These are phyloP conservation scores for Triops longicaudatus DNA, from an alignment of 1,140 invertebrate genomes.

Conservation along the genomic window DNA sequence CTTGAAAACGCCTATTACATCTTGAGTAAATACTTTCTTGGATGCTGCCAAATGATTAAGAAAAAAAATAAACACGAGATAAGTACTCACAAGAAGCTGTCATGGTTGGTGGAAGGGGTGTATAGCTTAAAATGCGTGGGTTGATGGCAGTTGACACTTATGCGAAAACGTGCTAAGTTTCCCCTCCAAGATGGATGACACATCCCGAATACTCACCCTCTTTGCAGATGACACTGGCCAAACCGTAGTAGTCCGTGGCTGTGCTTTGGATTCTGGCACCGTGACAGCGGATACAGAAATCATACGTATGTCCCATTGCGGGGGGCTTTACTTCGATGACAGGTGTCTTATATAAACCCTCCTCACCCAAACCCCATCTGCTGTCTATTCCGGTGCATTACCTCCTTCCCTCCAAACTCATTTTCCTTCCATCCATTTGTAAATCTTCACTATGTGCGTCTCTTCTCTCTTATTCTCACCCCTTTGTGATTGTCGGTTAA, in stretches of 20 bases:
- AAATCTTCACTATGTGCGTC: neutral
- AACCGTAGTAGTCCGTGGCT: constrained; percentile 70
- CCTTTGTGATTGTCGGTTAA: neutral
- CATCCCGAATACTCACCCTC: constrained; percentile 17
- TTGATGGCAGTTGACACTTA: neutral
- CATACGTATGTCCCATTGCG: constrained; percentile 87
- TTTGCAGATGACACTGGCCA: constrained; percentile 63
- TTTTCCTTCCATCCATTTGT: neutral
- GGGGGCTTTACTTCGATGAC: constrained; percentile 76
- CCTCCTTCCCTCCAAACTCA: too few species aligned
- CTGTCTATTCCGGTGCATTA: neutral
- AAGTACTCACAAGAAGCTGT: too few species aligned
- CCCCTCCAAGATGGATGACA: constrained; percentile 5
- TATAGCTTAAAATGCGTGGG: neutral
- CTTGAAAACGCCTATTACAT: too few species aligned
- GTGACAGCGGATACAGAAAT: constrained; percentile 87
- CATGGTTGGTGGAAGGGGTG: too few species aligned
- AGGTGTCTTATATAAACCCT: constrained; percentile 47
- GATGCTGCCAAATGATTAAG: neutral
- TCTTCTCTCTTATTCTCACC: neutral
- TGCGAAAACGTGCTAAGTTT: neutral
- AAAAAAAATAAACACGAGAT: neutral
- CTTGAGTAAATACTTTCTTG: neutral
- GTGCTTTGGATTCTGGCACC: constrained; percentile 84
- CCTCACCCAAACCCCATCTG: neutral